A percentile compares a stretch with the other conserved stretches of the same genome.
phyloP scores from a whole-genome alignment of 2,113 vertebrate species.

The Psittacus erithacus region DNA sequence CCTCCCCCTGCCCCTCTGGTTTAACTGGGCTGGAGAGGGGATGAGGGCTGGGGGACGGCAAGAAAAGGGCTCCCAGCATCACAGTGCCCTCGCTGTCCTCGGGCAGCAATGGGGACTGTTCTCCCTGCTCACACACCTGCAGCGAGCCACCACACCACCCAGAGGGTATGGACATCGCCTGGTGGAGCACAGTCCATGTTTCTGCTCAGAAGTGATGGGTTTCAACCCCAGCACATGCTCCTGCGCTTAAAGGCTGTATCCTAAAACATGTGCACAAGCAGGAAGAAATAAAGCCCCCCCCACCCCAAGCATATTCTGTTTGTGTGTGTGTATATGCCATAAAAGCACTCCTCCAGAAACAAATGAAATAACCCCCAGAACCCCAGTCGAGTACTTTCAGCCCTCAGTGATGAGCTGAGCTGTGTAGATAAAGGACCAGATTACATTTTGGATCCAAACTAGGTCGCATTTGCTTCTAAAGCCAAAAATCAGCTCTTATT shows the following conservation, averaged over 20 bases:
- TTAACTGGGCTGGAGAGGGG: background rate
- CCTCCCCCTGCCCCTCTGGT: background rate
- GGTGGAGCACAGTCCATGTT: background rate
- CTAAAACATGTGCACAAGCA: background rate
- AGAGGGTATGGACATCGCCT: background rate
- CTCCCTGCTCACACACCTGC: background rate
- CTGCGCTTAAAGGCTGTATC: background rate
- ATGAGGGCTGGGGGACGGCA: background rate
- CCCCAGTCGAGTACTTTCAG: background rate
- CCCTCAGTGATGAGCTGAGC: background rate
- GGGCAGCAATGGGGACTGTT: background rate
- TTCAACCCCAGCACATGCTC: background rate
- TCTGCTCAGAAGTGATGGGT: background rate
- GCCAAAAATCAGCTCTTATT: slow-evolving; percentile 48
- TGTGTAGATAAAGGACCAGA: background rate
- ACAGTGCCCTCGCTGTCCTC: background rate
- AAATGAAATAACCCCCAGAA: background rate
- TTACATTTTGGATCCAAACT: slow-evolving; percentile 39
- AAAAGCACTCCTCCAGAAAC: background rate
- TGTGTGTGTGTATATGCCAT: background rate
- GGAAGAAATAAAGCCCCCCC: background rate
- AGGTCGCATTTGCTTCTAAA: slow-evolving; percentile 11
- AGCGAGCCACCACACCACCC: background rate
- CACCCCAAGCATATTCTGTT: background rate
- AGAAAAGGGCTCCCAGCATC: background rate